phyloP scores from a whole-genome alignment of 2,797 vertebrate genomes.

The Gephyroberyx darwinii region DNA sequence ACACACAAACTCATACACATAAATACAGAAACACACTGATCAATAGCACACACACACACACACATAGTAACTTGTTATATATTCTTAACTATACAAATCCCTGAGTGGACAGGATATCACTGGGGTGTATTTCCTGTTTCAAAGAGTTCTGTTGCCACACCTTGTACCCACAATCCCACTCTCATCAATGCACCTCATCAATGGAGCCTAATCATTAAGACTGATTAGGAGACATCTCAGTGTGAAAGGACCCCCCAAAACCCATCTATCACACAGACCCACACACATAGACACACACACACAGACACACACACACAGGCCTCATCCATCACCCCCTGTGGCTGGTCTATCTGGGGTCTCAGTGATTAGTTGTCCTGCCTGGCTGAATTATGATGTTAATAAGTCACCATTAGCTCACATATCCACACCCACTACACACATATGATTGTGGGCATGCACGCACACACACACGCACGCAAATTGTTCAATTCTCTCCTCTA shows the following conservation, averaged over 20 bases:
- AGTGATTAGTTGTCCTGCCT: constrained; percentile 86
- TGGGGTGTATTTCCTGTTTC: constrained; percentile 39
- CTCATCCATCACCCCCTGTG: constrained; percentile 79
- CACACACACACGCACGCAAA: constrained; percentile 10
- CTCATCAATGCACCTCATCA: constrained; percentile 70
- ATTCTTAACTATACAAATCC: constrained; percentile 14
- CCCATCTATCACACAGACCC: constrained; percentile 70
- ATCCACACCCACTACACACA: constrained; percentile 65
- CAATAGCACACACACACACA: constrained; percentile 9
- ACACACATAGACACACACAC: constrained; percentile 24
- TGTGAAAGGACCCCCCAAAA: constrained; percentile 78
- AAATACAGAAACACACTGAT: constrained; percentile 28
- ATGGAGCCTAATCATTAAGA: constrained; percentile 82
- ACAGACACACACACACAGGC: constrained; percentile 45
- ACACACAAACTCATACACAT: constrained; percentile 13
- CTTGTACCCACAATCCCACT: constrained; percentile 56
- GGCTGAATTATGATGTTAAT: constrained; percentile 88
- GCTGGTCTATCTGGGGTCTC: constrained; percentile 85
- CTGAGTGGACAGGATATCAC: constrained; percentile 29
- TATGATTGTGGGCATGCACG: constrained; percentile 11
- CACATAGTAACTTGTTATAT: constrained; percentile 17
- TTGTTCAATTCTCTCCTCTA: background rate
- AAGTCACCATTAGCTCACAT: constrained; percentile 85
- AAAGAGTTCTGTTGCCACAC: constrained; percentile 40
- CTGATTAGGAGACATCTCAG: constrained; percentile 83